These are phyloP conservation scores for Tenebrio molitor DNA, from an alignment of 1,140 invertebrate species.

Conservation along the genomic window DNA sequence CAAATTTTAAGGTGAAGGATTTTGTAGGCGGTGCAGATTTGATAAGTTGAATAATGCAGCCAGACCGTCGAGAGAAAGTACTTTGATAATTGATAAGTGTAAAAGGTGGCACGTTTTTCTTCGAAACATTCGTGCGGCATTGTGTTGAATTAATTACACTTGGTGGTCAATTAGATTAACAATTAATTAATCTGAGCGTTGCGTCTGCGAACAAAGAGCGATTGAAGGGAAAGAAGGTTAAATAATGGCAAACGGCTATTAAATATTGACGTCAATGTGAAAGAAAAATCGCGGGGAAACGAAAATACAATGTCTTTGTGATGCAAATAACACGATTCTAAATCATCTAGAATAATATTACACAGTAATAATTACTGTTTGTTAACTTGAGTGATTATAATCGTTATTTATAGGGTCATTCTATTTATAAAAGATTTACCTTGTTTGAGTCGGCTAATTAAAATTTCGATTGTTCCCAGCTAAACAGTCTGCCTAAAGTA, in stretches of 20 bases:
- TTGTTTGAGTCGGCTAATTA: conserved; percentile 21
- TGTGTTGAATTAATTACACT: no score
- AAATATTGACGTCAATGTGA: conserved; percentile 22
- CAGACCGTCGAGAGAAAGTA: conserved; percentile 3
- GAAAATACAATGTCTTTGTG: conserved; percentile 8
- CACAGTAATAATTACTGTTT: conserved; percentile 20
- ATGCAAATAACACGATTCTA: conserved; percentile 12
- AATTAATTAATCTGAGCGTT: conserved; percentile 3
- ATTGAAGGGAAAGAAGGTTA: not conserved
- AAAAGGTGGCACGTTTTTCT: no score
- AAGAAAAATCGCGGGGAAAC: not conserved
- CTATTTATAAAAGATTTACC: conserved; percentile 25
- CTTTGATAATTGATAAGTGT: no score
- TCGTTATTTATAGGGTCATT: conserved; percentile 17
- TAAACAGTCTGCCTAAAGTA: not conserved
- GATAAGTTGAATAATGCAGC: not conserved
- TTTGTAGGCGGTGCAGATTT: not conserved
- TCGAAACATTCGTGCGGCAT: no score
- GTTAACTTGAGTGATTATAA: conserved; percentile 6
- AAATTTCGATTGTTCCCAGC: conserved; percentile 20
- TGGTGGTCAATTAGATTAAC: not conserved
- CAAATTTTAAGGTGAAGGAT: conserved; percentile 9
- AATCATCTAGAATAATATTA: conserved; percentile 1
- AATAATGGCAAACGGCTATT: not conserved
- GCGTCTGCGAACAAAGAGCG: not conserved